phyloP scores from a whole-genome alignment of 2,797 vertebrate genomes.

The Tapera naevia region DNA sequence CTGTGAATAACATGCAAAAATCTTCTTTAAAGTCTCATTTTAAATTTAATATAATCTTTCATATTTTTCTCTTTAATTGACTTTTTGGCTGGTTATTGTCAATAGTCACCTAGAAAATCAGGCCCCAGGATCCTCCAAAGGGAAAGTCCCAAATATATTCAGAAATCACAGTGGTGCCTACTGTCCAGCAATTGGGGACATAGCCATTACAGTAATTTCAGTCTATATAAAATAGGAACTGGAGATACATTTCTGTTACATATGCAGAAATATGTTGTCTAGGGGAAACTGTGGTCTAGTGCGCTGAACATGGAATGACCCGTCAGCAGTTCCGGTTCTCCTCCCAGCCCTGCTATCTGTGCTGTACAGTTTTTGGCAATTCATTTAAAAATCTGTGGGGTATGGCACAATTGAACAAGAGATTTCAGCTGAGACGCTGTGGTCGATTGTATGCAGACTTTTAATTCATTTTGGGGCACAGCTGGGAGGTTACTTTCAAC shows the following conservation, averaged over 20 bases:
- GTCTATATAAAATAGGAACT: background rate
- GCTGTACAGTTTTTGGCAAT: background rate
- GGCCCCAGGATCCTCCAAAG: background rate
- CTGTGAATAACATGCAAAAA: background rate
- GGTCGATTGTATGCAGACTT: background rate
- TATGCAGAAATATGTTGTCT: background rate
- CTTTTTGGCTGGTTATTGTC: background rate
- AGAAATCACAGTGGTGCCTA: background rate
- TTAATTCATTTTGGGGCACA: background rate
- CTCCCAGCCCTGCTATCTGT: background rate
- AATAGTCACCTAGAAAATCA: background rate
- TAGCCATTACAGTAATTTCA: background rate
- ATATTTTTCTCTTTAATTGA: background rate
- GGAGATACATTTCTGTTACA: background rate
- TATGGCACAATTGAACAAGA: background rate
- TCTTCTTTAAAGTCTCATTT: background rate
- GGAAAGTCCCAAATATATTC: background rate
- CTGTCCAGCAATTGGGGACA: background rate
- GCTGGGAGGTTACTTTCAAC: background rate
- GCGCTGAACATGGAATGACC: background rate
- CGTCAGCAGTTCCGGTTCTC: conserved; percentile 22
- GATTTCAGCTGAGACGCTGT: background rate
- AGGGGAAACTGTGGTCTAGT: conserved; percentile 8
- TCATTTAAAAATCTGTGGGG: background rate
- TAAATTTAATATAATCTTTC: background rate